Evolutionary conservation across 2,797 vertebrate genomes (phyloP).

Genomic region (Lepilemur septentrionalis): DNA sequence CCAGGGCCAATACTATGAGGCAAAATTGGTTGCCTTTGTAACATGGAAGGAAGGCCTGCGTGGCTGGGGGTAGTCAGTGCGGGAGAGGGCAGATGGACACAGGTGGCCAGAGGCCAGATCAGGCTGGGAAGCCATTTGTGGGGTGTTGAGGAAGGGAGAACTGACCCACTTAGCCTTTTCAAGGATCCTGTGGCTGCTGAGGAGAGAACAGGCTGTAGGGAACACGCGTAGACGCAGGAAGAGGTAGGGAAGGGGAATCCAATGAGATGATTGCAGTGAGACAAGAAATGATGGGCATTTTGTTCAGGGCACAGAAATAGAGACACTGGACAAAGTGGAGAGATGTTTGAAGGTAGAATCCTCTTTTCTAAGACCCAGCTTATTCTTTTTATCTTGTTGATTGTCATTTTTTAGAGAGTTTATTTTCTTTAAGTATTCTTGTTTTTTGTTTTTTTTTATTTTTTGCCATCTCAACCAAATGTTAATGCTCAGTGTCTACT

Average conservation of each 20-base stretch:
- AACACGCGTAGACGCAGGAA: neutral
- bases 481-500: too few relatives aligned
- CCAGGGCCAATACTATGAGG: neutral
- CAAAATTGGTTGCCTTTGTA: neutral
- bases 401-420: neutral
- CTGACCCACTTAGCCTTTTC: neutral
- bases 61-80: neutral
- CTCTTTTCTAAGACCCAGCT: neutral
- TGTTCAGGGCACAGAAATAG: neutral
- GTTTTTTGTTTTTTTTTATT: too few relatives aligned
- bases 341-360: neutral
- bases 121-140: neutral
- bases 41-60: neutral
- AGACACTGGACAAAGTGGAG: neutral
- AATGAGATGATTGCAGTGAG: rapidly evolving
- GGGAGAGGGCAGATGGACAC: neutral
- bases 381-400: neutral
- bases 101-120: neutral
- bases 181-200: neutral
- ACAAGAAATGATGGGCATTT: neutral
- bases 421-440: neutral
- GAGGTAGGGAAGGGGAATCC: too few relatives aligned
- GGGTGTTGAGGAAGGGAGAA: neutral
- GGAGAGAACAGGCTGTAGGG: neutral
- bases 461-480: neutral